Percentiles rank a stretch among this genome's conserved stretches.
Evolutionary conservation across 2,797 vertebrate genomes (phyloP).

Genomic region (Hipposideros larvatus): DNA sequence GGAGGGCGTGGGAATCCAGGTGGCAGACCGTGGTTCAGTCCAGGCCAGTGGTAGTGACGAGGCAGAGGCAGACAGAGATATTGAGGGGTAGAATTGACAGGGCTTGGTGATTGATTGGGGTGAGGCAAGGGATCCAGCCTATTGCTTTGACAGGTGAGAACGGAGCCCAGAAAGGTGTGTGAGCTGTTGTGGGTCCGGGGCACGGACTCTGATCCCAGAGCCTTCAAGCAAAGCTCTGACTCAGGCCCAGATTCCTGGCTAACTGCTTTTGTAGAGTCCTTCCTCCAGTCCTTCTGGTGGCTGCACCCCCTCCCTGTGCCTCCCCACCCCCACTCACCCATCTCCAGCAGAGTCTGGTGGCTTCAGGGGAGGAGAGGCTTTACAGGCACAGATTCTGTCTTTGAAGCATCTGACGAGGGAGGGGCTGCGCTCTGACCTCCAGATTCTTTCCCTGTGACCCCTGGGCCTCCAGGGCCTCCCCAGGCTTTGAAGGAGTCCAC

Average conservation of each 20-base stretch:
- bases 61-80: neutral
- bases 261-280: neutral
- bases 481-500: constrained; percentile 12
- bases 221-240: neutral
- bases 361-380: neutral
- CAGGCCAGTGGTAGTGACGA: fast-evolving
- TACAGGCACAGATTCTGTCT: neutral
- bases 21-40: too few species aligned
- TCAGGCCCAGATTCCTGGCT: neutral
- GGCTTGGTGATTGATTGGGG: neutral
- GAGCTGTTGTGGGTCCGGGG: neutral
- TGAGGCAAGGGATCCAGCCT: neutral
- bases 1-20: neutral
- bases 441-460: constrained; percentile 77
- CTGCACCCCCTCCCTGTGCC: fast-evolving
- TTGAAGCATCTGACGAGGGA: constrained; percentile 1
- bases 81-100: neutral
- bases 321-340: fast-evolving
- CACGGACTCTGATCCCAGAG: neutral
- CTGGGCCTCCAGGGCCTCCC: neutral
- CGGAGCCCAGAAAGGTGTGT: neutral
- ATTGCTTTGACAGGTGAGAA: neutral
- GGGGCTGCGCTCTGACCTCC: constrained; percentile 52
- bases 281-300: neutral
- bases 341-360: neutral